Evolutionary conservation across 1,140 invertebrate species (phyloP), one percentile per base, ranked within the genome.

Genomic region (Anthonomus grandis): DNA sequence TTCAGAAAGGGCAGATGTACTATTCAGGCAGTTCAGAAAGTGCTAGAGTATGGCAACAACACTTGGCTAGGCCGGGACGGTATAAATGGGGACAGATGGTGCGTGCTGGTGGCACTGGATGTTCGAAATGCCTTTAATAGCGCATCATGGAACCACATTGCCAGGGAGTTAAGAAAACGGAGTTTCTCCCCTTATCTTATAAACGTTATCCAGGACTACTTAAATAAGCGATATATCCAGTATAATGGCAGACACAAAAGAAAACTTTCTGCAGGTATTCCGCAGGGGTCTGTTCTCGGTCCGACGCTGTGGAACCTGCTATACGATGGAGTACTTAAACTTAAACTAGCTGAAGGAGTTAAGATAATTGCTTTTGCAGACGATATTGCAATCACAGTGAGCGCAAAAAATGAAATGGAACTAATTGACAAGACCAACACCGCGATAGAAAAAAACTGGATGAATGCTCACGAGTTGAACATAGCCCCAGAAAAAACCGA

Each of bases 401-500:
- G 27, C 6, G 27, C 27, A 31, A 31, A 31, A n/a, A 31, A 8
- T n/a, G n/a, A 31, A n/a, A n/a, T 8, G 27, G 27, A n/a, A 6
- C 27, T 31, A 31, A 6, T 31, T 31, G 6, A 31, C n/a, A 31
- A n/a, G n/a, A 31, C 27, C 27, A 31, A 41, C 13, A 8, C 6
- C 6, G 5, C 6, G 38, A 41, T 9, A 41, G 38, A 9, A 13
- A 41, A 15, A 9, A 6, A 41, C 6, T 13, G 18, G 44, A 46
- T 46, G 44, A 13, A 18, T 10, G 34, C n/a, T 17, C 10, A 41
- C n/a, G 17, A 38, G n/a, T 21, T 51, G 17, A 37, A 44, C 23
- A 23, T 54, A 24, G 42, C 52, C 4, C 52, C 52, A 21, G 10
- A 54, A 27, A 45, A 54, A 46, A 27, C 41, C 2, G 52, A 47